Evolutionary conservation across 2,888 invertebrate species (phyloP).

Genomic region (Drosophila rubida): DNA sequence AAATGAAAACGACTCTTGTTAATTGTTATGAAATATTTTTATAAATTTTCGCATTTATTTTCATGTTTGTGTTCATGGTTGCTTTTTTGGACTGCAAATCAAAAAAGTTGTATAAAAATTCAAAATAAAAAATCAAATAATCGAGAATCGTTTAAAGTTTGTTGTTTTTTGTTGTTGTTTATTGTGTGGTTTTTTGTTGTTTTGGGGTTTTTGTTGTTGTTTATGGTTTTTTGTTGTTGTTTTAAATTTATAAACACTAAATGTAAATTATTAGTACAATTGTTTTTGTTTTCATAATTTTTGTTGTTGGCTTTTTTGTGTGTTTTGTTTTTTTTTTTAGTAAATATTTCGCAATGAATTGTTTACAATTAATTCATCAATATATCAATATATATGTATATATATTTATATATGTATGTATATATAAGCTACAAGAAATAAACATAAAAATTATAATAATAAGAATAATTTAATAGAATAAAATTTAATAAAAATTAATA

Average conservation of each 20-base stretch:
- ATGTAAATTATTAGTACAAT: conserved; percentile 71
- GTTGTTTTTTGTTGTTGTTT: conserved; percentile 39
- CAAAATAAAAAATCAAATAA: conserved; percentile 4
- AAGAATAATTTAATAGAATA: conserved; percentile 79
- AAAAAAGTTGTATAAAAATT: conserved; percentile 8
- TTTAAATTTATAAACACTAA: conserved; percentile 61
- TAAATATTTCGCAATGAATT: conserved; percentile 58
- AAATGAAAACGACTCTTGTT: not conserved
- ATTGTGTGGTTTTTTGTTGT: conserved; percentile 46
- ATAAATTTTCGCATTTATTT: conserved; percentile 20
- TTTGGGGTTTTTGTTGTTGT: conserved; percentile 17
- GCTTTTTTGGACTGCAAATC: conserved; percentile 21
- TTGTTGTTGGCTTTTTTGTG: conserved; percentile 16
- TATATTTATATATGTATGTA: conserved; percentile 39
- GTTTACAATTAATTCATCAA: conserved; percentile 58
- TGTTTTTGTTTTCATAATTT: conserved; percentile 28
- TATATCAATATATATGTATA: conserved; percentile 44
- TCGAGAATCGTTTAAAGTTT: conserved; percentile 1
- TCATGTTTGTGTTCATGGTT: conserved; percentile 4
- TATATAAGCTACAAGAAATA: conserved; percentile 65
- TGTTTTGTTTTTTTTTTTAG: conserved; percentile 27
- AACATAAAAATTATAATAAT: conserved; percentile 69
- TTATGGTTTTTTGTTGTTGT: conserved; percentile 28
- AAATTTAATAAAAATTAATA: conserved; percentile 75
- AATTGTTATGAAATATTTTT: conserved; percentile 40